These are phyloP conservation scores for Leptinotarsa peninsularis DNA, from an alignment of 2,888 invertebrate species.

Conservation along the genomic window DNA sequence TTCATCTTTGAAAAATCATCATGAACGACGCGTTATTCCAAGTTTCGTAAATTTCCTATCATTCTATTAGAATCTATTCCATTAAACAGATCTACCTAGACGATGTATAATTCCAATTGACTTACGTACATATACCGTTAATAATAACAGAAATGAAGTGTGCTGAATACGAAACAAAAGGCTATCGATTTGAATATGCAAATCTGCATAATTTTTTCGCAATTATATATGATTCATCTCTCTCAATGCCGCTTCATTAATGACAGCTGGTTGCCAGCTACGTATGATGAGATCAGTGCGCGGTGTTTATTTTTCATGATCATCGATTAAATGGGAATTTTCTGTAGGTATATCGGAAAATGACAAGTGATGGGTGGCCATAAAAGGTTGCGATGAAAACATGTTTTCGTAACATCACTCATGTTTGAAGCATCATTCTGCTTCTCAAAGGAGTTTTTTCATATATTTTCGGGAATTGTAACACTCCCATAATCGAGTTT, in stretches of 20 bases:
- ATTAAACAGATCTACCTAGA: too few relatives aligned
- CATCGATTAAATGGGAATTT: background rate
- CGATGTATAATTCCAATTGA: background rate
- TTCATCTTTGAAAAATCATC: too few relatives aligned
- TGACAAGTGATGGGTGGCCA: too few relatives aligned
- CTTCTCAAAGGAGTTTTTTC: too few relatives aligned
- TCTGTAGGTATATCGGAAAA: background rate
- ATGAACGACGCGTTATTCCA: too few relatives aligned
- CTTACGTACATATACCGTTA: background rate
- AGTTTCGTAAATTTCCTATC: background rate
- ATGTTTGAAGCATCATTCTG: too few relatives aligned
- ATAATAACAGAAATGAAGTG: background rate
- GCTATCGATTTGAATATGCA: constrained; percentile 12
- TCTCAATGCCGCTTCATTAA: background rate
- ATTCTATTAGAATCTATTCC: background rate
- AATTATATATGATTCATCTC: constrained; percentile 16
- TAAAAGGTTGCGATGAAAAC: too few relatives aligned
- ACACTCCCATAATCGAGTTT: too few relatives aligned
- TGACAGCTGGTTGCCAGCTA: constrained; percentile 5
- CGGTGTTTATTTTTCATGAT: background rate
- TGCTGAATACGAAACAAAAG: constrained; percentile 1
- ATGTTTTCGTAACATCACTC: too few relatives aligned
- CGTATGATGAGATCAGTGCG: background rate
- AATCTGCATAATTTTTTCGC: constrained; percentile 10
- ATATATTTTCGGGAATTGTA: too few relatives aligned